Base-by-base conservation (phyloP, 2,797 vertebrate genomes). In the Melanotaenia maccullochi region DNA sequence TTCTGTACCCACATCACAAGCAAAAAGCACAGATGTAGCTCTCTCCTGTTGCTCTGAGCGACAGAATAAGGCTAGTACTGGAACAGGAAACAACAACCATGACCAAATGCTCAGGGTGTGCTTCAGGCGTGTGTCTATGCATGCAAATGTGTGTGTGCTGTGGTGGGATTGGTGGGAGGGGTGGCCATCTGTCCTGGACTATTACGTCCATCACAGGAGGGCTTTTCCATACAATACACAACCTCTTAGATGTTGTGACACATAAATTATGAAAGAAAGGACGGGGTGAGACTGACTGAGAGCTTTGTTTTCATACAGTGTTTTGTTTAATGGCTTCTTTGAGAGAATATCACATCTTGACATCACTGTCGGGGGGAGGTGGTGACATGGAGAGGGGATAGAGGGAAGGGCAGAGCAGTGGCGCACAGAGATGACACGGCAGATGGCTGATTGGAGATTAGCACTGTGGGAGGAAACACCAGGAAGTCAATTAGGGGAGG, bases 401-500 rank as follows among this genome's bases (percentile, higher is more conserved):
- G 71, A 78, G 81, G 71, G 75, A 78, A 78, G 72, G 79, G 67
- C 62, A 72, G 80, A 51, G 68, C 2, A 24, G 42, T 3, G 83
- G 83, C 70, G 11, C 73, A n/a, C 72, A 22, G 72, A 75, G 81
- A 89, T 86, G 86, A 86, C 85, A 79, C 11, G 65, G 87, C 89
- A 93, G 90, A 93, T 93, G 91, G 89, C 30, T 91, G 87, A 92
- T 87, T 87, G 82, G 90, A 91, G 90, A 92, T 90, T 84, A 90
- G 81, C 90, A 47, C 89, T 35, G 51, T 87, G 55, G 87, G 89
- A 82, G 77, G 79, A 81, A 82, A 82, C 82, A 60, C 76, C 78
- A 57, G 84, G 89, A 78, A 84, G 85, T 79, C 81, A 91, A 87
- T 92, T 87, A 90, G 73, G 75, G 85, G 81, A 84, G 81, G 76